Evolutionary conservation across 2,113 vertebrate genomes (phyloP).

Genomic region (Brachirus orientalis): DNA sequence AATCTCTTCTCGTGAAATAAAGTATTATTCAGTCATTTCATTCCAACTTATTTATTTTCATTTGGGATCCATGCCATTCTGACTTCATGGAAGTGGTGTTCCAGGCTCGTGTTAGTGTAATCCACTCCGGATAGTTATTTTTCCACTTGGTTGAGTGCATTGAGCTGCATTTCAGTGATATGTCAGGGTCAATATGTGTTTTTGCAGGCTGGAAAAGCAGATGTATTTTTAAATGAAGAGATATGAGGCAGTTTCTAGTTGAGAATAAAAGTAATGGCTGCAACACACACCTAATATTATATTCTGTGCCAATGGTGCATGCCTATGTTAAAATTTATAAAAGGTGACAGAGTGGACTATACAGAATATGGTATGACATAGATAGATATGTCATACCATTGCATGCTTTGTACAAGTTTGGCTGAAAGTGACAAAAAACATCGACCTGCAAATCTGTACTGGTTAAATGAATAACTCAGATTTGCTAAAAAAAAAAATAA

Average conservation of each 20-base stretch:
- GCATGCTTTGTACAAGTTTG: too few relatives aligned
- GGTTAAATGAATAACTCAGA: too few relatives aligned
- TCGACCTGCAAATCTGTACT: too few relatives aligned
- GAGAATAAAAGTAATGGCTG: too few relatives aligned
- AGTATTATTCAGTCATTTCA: conserved; percentile 41
- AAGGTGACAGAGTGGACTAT: too few relatives aligned
- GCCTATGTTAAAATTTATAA: too few relatives aligned
- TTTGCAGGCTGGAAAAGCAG: conserved; percentile 47
- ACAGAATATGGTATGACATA: too few relatives aligned
- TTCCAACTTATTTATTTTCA: conserved; percentile 36
- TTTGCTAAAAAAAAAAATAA: too few relatives aligned
- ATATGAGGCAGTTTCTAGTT: not conserved
- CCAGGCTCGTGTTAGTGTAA: conserved; percentile 57
- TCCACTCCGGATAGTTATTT: conserved; percentile 71
- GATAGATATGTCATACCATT: too few relatives aligned
- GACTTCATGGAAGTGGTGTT: conserved; percentile 64
- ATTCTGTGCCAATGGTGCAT: too few relatives aligned
- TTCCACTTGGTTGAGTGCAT: conserved; percentile 64
- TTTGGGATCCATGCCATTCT: conserved; percentile 49
- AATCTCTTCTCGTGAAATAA: conserved; percentile 34
- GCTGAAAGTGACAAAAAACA: too few relatives aligned
- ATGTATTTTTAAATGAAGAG: conserved; percentile 42
- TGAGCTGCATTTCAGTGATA: conserved; percentile 60
- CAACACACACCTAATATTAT: too few relatives aligned
- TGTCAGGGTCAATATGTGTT: conserved; percentile 46